Evolutionary conservation across 30 jellyfish, hydroid and myxozoan genomes (phyloP).

Genomic region (Catostylus mosaicus): DNA sequence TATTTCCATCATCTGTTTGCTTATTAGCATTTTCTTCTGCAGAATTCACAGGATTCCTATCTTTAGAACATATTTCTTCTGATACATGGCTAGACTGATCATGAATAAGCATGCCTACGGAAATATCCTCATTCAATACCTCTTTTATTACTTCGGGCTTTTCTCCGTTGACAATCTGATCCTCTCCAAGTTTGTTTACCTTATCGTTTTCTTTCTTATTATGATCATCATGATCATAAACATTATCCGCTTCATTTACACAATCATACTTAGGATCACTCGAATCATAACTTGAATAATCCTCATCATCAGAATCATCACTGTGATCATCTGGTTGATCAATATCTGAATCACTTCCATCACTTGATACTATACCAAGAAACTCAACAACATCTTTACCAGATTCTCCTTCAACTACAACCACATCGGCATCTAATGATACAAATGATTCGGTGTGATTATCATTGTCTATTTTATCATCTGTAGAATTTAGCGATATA

Average conservation of each 20-base stretch:
- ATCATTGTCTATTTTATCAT: neutral
- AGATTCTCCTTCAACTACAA: neutral
- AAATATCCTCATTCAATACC: no score
- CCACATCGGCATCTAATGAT: neutral
- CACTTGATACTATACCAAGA: slow-evolving; percentile 10
- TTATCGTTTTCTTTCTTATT: neutral
- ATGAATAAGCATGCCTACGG: no score
- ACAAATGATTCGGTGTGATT: neutral
- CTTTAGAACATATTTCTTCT: neutral
- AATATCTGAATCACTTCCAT: slow-evolving; percentile 8
- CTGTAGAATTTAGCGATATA: no score
- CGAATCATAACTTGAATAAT: slow-evolving; percentile 12
- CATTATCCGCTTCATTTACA: neutral
- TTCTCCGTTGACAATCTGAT: neutral
- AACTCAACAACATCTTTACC: neutral
- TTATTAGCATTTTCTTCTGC: no score
- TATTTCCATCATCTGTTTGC: neutral
- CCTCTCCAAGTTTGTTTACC: neutral
- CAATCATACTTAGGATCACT: slow-evolving; percentile 13
- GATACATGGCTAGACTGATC: neutral
- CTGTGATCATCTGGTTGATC: neutral
- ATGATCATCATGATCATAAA: neutral
- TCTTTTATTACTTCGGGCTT: no score
- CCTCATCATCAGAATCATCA: slow-evolving; percentile 1
- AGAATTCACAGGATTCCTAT: no score